A percentile compares a stretch with the other conserved stretches of the same genome.
These are phyloP conservation scores for Calephelis nemesis DNA, from an alignment of 1,140 invertebrate species.

Conservation along the genomic window DNA sequence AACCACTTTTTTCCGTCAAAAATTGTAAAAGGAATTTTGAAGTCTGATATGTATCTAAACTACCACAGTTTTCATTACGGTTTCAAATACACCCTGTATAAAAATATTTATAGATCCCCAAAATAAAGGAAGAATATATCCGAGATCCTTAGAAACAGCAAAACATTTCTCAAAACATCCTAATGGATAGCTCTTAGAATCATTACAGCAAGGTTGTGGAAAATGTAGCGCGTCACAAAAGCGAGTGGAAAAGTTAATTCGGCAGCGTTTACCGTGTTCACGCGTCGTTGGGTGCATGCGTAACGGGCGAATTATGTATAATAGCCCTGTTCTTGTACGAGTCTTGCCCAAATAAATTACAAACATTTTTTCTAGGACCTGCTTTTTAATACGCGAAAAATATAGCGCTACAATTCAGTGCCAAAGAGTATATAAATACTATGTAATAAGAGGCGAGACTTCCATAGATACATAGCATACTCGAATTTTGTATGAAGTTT, in stretches of 20 bases:
- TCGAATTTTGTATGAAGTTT: too few relatives aligned
- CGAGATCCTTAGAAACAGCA: not conserved
- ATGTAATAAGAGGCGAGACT: too few relatives aligned
- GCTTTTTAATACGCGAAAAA: not conserved
- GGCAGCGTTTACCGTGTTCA: slow-evolving; percentile 12
- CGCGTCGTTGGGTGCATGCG: slow-evolving; percentile 13
- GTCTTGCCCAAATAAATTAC: slow-evolving; percentile 8
- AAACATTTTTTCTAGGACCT: not conserved
- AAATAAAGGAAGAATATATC: too few relatives aligned
- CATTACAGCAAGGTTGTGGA: slow-evolving; percentile 12
- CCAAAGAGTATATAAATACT: too few relatives aligned
- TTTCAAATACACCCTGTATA: too few relatives aligned
- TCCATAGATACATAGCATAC: too few relatives aligned
- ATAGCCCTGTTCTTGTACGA: slow-evolving; percentile 4
- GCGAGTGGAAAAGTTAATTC: slow-evolving; percentile 16
- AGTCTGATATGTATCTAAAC: too few relatives aligned
- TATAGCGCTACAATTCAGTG: too few relatives aligned
- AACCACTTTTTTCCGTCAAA: too few relatives aligned
- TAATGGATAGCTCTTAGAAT: slow-evolving; percentile 17
- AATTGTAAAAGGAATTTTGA: too few relatives aligned
- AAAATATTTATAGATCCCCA: too few relatives aligned
- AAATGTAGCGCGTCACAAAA: slow-evolving; percentile 12
- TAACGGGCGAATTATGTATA: slow-evolving; percentile 14
- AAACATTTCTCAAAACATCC: slow-evolving; percentile 16
- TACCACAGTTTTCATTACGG: too few relatives aligned